These are phyloP conservation scores for Aphelenchoides bicaudatus DNA, from an alignment of 2,888 invertebrate species.

Conservation along the genomic window DNA sequence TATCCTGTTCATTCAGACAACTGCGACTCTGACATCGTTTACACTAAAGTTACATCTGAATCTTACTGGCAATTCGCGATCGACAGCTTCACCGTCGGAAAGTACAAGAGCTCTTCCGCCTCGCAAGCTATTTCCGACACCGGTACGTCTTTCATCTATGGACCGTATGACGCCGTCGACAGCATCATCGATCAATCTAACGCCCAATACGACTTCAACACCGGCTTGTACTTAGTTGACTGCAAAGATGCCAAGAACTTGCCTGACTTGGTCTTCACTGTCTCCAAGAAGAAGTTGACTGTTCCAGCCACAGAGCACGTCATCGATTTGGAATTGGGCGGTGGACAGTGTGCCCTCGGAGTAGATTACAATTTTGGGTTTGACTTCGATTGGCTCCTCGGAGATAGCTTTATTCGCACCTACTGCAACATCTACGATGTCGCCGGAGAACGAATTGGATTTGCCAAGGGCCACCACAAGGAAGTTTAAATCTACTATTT, in stretches of 20 bases:
- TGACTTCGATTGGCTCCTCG: constrained; percentile 37
- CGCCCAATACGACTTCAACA: background rate
- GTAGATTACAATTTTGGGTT: constrained; percentile 22
- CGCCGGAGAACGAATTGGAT: background rate
- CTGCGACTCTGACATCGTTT: constrained; percentile 44
- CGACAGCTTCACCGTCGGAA: constrained; percentile 9
- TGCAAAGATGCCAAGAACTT: background rate
- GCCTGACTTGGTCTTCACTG: constrained; percentile 7
- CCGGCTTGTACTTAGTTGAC: background rate
- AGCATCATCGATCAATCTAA: background rate
- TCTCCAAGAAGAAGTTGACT: background rate
- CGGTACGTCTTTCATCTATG: background rate
- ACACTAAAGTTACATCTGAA: constrained; percentile 45
- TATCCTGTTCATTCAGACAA: constrained; percentile 27
- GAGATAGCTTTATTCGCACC: constrained; percentile 40
- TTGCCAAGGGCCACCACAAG: background rate
- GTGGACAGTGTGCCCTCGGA: background rate
- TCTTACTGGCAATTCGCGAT: constrained; percentile 56
- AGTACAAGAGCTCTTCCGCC: background rate
- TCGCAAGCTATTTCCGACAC: constrained; percentile 6
- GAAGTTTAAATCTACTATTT: background rate
- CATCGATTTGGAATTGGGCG: constrained; percentile 10
- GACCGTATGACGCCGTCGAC: constrained; percentile 6
- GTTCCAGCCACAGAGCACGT: background rate
- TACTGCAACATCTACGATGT: constrained; percentile 31